Evolutionary conservation across 1,140 invertebrate species (phyloP), one percentile per base, ranked within the genome.

Genomic region (Teleogryllus occipitalis): DNA sequence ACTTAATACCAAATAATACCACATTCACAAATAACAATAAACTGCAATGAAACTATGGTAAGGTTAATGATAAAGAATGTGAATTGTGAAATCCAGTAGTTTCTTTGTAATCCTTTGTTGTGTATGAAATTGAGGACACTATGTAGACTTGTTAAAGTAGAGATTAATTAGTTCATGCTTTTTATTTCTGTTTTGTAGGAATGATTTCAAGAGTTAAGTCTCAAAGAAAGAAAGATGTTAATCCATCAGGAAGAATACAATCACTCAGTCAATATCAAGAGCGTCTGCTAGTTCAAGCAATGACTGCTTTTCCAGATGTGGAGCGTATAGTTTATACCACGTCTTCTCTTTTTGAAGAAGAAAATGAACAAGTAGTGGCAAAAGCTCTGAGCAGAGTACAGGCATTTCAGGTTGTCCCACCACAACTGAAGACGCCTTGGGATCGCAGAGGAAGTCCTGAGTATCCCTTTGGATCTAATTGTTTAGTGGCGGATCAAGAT

Each of bases 291-390:
- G 90, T 92, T 81, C 94, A 96, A 85, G 97, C 97, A 0, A 90
- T 99, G 82, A 90, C 88, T 21, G 87, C 89, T 7, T 98, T 98
- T 86, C 94, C 95, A 4, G 91, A 91, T 80, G 95, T 92, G 0
- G 93, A 96, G 84, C 88, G 92, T 80, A 91, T 99, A 75, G 93
- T 98, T 8, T 99, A 99, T 85, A 98, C 97, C 21, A 99, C 97
- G 0, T 99, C 97, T 85, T 99, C 97, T 0, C 84, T 97, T 46
- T 90, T 94, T 85, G 88, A 91, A 8, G 91, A 96, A 88, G 98
- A 99, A 88, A 99, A 99, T 85, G 98, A 99, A 87, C 86, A 92
- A 82, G 97, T 98, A 0, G 88, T 98, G 8, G 82, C 86, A 39
- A 89, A 93, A 81, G 88, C 22, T 8, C 27, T 76, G n/a, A 48